Evolutionary conservation across 2,888 invertebrate species (phyloP).

Genomic region (Cephus pulcher): DNA sequence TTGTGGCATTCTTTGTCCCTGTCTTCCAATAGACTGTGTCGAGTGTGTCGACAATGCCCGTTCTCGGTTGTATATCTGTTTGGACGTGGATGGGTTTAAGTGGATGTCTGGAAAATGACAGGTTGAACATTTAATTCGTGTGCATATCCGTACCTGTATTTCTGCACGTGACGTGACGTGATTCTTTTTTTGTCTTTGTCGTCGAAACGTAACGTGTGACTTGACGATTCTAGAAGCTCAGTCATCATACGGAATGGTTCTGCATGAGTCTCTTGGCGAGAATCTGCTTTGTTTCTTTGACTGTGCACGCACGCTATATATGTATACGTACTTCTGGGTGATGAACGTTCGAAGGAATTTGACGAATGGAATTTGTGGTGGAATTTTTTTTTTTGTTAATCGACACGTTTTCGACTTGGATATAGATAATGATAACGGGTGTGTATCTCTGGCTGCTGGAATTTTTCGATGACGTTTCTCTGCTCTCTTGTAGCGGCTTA

Average conservation of each 20-base stretch:
- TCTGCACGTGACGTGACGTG: not conserved
- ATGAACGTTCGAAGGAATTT: not conserved
- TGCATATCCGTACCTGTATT: not conserved
- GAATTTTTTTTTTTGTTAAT: not conserved
- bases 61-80: not conserved
- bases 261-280: not conserved
- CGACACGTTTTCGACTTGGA: not conserved
- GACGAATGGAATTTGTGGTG: not conserved
- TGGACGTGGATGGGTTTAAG: not conserved
- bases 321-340: not conserved
- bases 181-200: not conserved
- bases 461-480: not conserved
- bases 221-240: not conserved
- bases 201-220: not conserved
- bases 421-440: not conserved
- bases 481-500: not conserved
- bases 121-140: not conserved
- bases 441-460: not conserved
- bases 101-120: not conserved
- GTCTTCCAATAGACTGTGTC: not conserved
- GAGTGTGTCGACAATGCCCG: not conserved
- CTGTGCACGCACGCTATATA: not conserved
- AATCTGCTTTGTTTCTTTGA: not conserved
- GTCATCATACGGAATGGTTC: not conserved
- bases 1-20: not conserved